Evolutionary conservation across 2,888 invertebrate genomes (phyloP), one percentile per base, ranked within the genome.

Genomic region (Dicycla oo): DNA sequence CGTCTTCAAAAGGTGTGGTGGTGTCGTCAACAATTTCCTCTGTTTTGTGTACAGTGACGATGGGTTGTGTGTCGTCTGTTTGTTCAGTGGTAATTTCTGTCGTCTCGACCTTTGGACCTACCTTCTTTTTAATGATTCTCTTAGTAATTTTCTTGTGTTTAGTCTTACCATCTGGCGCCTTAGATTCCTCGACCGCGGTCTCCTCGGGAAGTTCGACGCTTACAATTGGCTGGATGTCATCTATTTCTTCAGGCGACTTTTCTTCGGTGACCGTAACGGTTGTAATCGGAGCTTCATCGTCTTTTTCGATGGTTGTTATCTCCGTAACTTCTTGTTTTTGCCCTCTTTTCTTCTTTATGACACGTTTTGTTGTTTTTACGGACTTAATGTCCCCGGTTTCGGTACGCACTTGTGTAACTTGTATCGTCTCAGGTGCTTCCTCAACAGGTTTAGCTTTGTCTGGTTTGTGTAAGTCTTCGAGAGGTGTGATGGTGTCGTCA

Each of bases 11-110:
- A 8, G 45, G 54, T 7, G 26, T 66, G 0, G 54, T 47, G 0
- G 54, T 54, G 26, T 66, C 68, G 3, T 69, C 45, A 6, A 18
- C 0, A 13, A 69, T 6, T 56, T 69, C 68, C 0, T 69, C 69
- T 26, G 69, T 56, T 71, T 56, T 56, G 56, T 56, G 20, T 56
- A 56, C 56, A 7, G 56, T 56, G 0, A 34, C 6, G 2, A 13
- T 56, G 3, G 56, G 56, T 34, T 56, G 20, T 56, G 20, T n/a
- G 1, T 34, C 56, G 0, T 56, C 56, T n/a, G 56, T 56, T 3
- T 56, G 56, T 34, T 56, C 56, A n/a, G 56, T 34, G 3, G 20
- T 56, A 0, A 56, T 34, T 0, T 56, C 0, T n/a, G 56, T 56
- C 0, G 56, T 56, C 1, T 56, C 56, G 0, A 56, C 3, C n/a